Conservation (phyloP, 2,888 invertebrate species). For the Amaurobius ferox region DNA sequence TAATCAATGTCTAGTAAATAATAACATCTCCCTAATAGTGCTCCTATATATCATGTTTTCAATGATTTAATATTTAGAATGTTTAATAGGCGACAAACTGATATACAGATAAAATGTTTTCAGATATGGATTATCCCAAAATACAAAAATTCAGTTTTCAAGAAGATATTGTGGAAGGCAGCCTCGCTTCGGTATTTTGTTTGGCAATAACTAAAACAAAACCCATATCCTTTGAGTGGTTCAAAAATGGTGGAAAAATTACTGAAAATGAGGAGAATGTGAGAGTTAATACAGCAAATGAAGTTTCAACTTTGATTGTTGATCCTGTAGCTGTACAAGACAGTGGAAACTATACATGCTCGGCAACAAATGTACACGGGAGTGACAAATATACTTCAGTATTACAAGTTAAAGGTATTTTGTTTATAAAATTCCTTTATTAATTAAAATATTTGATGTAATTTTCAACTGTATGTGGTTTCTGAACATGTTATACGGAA, state of each 20-base stretch:
- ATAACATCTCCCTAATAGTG: too few relatives aligned
- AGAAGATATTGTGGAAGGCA: slow-evolving; percentile 11
- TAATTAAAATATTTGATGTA: too few relatives aligned
- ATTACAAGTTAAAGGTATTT: slow-evolving; percentile 35
- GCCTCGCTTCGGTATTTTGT: neutral
- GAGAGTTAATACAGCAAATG: neutral
- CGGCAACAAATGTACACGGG: slow-evolving; percentile 27
- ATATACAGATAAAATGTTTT: neutral
- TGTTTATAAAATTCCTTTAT: too few relatives aligned
- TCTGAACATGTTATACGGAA: too few relatives aligned
- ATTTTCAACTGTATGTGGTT: too few relatives aligned
- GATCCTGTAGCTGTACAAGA: slow-evolving; percentile 21
- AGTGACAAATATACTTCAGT: slow-evolving; percentile 16
- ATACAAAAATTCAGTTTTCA: slow-evolving; percentile 19
- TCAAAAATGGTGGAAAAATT: slow-evolving; percentile 19
- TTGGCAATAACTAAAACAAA: neutral
- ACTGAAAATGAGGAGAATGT: neutral
- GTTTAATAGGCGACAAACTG: neutral
- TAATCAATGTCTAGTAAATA: too few relatives aligned
- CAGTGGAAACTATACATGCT: slow-evolving; percentile 58
- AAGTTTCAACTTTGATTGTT: slow-evolving; percentile 6
- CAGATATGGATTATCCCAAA: slow-evolving; percentile 14
- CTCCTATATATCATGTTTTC: too few relatives aligned
- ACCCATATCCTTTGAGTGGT: slow-evolving; percentile 15
- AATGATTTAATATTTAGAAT: neutral